Evolutionary conservation across 2,113 vertebrate genomes (phyloP), one percentile per base, ranked within the genome.

Genomic region (Scytalopus superciliaris): DNA sequence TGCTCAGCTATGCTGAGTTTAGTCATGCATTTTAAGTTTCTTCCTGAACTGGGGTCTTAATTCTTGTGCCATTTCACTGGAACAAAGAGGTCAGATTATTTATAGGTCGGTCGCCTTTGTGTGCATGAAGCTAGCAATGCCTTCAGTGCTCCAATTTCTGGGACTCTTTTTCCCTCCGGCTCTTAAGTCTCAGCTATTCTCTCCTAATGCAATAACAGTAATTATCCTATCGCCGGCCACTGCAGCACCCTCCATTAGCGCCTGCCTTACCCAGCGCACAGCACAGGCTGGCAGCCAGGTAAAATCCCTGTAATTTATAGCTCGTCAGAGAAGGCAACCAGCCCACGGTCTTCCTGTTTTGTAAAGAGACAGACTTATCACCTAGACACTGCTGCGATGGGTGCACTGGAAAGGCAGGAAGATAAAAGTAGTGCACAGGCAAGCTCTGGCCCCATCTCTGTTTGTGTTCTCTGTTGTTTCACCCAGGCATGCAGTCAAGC

Each of bases 291-390:
- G 57, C 37, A 89, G 95, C 62, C 91, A 85, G 82, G 87, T 69
- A 89, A 72, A 91, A 84, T 85, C 91, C 40, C 3, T 83, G 73
- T 90, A 90, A 95, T 96, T 94, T 91, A 91, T 49, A 86, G 87
- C 87, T 95, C 84, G 50, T 93, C 95, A 74, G 37, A 84, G 76
- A 89, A 85, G 84, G 44, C 50, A 75, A 40, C 45, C 91, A 93
- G 89, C 93, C 91, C 93, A 92, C 73, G 1, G 56, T 42, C 87
- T 94, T 93, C 94, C 94, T 96, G 90, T 89, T 93, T 91, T 75
- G 82, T 84, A 90, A 89, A 37, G 85, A 83, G 79, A 68, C 1
- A 11, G 62, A 86, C 52, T 85, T 94, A 84, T 81, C 92, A 40
- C 72, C 68, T 10, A n/a, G 94, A 72, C 2, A 1, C 50, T 27